Percentiles rank a stretch among this genome's conserved stretches.
Evolutionary conservation across 2,888 invertebrate genomes (phyloP).

Genomic region (Hydraecia micacea): DNA sequence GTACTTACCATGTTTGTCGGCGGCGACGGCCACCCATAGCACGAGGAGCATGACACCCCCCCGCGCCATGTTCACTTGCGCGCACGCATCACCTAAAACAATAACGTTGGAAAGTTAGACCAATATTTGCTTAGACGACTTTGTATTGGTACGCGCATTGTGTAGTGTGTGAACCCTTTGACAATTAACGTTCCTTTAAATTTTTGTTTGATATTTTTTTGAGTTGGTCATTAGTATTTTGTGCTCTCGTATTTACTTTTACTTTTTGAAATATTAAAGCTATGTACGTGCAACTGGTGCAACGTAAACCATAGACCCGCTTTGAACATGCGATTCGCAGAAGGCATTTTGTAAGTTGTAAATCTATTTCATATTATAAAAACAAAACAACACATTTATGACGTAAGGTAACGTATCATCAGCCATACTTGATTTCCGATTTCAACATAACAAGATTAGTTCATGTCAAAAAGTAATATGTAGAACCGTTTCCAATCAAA

Average conservation of each 20-base stretch:
- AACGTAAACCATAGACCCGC: background rate
- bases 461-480: slow-evolving; percentile 53
- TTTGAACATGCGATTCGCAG: background rate
- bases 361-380: slow-evolving; percentile 6
- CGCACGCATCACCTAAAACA: slow-evolving; percentile 89
- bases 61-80: slow-evolving; percentile 87
- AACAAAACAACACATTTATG: slow-evolving; percentile 20
- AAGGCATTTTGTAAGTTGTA: background rate
- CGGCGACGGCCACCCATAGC: slow-evolving; percentile 87
- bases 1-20: slow-evolving; percentile 86
- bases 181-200: slow-evolving; percentile 53
- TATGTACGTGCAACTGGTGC: background rate
- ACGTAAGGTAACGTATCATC: slow-evolving; percentile 30
- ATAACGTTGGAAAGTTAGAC: slow-evolving; percentile 77
- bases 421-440: slow-evolving; percentile 47
- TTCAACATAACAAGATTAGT: slow-evolving; percentile 54
- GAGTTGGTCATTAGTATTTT: slow-evolving; percentile 28
- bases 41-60: slow-evolving; percentile 85
- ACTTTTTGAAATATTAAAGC: background rate
- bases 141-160: slow-evolving; percentile 60
- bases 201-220: slow-evolving; percentile 45
- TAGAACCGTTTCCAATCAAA: slow-evolving; percentile 52
- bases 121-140: slow-evolving; percentile 58
- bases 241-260: slow-evolving; percentile 23
- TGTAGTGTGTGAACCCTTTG: slow-evolving; percentile 60